Base-by-base conservation (phyloP, 2,113 vertebrate species). In the Ictalurus furcatus region DNA sequence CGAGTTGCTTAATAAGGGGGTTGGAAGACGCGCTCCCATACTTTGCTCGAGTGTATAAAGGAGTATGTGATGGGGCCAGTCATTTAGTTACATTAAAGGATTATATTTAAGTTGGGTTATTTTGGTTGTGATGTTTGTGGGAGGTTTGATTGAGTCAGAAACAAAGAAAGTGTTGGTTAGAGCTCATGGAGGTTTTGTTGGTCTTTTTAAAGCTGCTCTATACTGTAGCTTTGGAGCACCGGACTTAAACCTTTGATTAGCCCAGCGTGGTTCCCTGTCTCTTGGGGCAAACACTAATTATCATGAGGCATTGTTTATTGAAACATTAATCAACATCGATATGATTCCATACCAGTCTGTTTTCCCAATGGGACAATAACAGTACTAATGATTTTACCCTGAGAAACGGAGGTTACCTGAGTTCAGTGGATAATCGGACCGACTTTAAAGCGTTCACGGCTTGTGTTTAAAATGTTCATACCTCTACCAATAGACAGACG, bases 231-330 rank as follows among this genome's bases (percentile, higher is more conserved):
- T 17, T 28, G 0, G 87, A 83, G n/a, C 65, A 30, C 87, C 65
- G 90, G 92, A 90, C 88, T 54, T 80, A 79, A 89, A 85, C 80
- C 87, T n/a, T 8, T 93, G 91, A 93, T 86, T 87, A 91, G 91
- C 86, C 54, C 79, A 6, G 76, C 71, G 28, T 58, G 78, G 40
- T 37, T 86, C 67, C 89, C 93, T 92, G 93, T 92, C 90, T 92
- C 34, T 48, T 17, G 61, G 17, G 16, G 25, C 93, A 90, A 93
- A 93, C 92, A 90, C 85, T 61, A 92, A 85, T 90, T 91, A 90
- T 87, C 79, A 52, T 74, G 90, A 87, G 90, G 85, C 82, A 56
- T 0, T 81, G 79, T 95, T 94, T 94, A 94, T 88, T 89, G 93
- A 91, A 44, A 91, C 86, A 93, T 91, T 91, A 93, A 93, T 90